Conservation (phyloP, 2,888 invertebrate species). For the Corythucha ciliata region DNA sequence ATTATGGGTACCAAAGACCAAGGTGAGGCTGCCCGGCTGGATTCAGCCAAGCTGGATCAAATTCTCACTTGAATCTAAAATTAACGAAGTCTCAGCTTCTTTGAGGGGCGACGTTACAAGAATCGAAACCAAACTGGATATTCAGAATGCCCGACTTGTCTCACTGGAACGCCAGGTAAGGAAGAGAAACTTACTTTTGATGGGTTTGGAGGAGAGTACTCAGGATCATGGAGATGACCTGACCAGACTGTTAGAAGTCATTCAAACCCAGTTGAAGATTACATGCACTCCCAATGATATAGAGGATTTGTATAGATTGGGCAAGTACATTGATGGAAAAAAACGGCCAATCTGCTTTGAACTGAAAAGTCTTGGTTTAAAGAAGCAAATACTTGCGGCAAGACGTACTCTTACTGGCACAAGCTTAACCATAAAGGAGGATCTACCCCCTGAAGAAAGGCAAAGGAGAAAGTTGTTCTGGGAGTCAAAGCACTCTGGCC, state of each 20-base stretch:
- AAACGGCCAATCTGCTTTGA: slow-evolving; percentile 13
- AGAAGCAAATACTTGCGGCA: slow-evolving; percentile 11
- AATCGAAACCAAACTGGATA: too few relatives aligned
- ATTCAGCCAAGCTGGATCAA: too few relatives aligned
- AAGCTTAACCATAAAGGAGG: slow-evolving; percentile 5
- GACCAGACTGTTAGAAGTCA: not conserved
- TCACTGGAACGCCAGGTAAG: too few relatives aligned
- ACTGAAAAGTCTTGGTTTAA: slow-evolving; percentile 7
- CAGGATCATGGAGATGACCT: too few relatives aligned
- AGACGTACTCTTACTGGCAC: slow-evolving; percentile 1
- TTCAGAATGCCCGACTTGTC: too few relatives aligned
- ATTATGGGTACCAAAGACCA: too few relatives aligned
- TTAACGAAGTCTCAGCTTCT: too few relatives aligned
- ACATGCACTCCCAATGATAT: slow-evolving; percentile 1
- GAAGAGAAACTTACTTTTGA: too few relatives aligned
- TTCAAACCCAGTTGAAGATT: not conserved
- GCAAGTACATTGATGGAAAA: not conserved
- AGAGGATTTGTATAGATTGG: slow-evolving; percentile 9
- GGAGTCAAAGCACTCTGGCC: not conserved
- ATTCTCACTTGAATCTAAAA: too few relatives aligned
- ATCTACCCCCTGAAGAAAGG: slow-evolving; percentile 4
- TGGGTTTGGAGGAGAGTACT: too few relatives aligned
- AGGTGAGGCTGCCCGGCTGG: too few relatives aligned
- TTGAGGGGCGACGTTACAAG: too few relatives aligned
- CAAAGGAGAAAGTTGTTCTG: not conserved